A percentile compares a stretch with the other conserved stretches of the same genome.
Conservation (phyloP, 2,888 invertebrate species). For the Trachelus tabidus region DNA sequence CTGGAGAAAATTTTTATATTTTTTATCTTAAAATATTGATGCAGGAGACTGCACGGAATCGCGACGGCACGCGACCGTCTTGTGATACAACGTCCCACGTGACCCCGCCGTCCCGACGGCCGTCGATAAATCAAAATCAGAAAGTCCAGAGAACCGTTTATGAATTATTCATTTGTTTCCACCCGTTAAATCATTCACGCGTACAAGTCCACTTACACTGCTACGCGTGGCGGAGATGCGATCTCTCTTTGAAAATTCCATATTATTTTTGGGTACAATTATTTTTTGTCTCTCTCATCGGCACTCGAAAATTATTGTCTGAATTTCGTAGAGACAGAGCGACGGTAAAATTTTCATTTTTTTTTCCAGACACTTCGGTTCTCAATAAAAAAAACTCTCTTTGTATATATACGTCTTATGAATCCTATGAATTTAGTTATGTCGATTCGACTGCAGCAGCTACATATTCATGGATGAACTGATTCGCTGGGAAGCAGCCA, state of each 20-base stretch:
- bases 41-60: neutral
- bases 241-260: neutral
- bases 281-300: neutral
- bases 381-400: no score
- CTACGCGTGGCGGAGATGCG: neutral
- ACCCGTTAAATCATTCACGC: neutral
- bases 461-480: conserved; percentile 60
- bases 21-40: neutral
- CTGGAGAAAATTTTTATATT: neutral
- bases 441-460: conserved; percentile 37
- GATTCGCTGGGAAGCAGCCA: conserved; percentile 52
- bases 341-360: neutral
- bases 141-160: neutral
- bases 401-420: neutral
- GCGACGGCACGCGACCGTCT: neutral
- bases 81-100: neutral
- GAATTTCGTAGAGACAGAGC: neutral
- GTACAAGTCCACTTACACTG: neutral
- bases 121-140: neutral
- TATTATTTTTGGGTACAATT: neutral
- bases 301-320: neutral
- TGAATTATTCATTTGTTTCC: neutral
- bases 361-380: neutral
- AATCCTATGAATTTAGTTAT: conserved; percentile 53
- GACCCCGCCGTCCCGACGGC: neutral